Evolutionary conservation across 2,797 vertebrate species (phyloP).

Genomic region (Sebastiscus tertius): DNA sequence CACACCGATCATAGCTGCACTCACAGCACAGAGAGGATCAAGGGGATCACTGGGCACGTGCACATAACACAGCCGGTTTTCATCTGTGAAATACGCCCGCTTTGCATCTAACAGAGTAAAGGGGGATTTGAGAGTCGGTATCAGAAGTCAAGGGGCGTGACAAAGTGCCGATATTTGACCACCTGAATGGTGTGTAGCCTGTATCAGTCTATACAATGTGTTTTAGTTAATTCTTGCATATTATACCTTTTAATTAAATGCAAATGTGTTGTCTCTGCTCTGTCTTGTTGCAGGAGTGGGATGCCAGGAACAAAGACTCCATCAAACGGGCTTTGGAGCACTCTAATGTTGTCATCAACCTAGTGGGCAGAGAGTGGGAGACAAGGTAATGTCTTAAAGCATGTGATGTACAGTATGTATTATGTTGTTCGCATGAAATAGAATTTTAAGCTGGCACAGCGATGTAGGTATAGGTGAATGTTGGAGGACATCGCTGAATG

Average conservation of each 20-base stretch:
- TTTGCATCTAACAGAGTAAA: no score
- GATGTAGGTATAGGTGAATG: not conserved
- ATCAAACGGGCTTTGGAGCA: slow-evolving; percentile 88
- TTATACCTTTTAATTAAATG: not conserved
- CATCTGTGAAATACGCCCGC: no score
- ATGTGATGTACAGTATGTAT: not conserved
- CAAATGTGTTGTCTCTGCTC: not conserved
- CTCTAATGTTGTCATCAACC: slow-evolving; percentile 95
- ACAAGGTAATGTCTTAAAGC: slow-evolving; percentile 83
- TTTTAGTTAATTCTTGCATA: no score
- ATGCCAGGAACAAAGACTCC: slow-evolving; percentile 88
- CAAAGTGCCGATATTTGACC: no score
- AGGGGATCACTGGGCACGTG: no score
- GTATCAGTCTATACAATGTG: no score
- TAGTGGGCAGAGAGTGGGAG: slow-evolving; percentile 95
- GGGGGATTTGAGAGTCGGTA: no score
- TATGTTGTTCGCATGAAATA: not conserved
- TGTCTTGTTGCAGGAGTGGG: slow-evolving; percentile 88
- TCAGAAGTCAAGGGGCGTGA: no score
- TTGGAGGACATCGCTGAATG: not conserved
- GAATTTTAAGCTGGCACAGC: not conserved
- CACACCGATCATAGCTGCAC: no score
- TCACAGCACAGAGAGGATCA: no score
- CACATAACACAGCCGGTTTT: no score
- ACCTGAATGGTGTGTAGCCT: no score